Percentiles rank a stretch among this genome's conserved stretches.
These are phyloP conservation scores for Catalaphyllia jardinei DNA, from an alignment of 64 coral and sea anemone genomes.

Conservation along the genomic window DNA sequence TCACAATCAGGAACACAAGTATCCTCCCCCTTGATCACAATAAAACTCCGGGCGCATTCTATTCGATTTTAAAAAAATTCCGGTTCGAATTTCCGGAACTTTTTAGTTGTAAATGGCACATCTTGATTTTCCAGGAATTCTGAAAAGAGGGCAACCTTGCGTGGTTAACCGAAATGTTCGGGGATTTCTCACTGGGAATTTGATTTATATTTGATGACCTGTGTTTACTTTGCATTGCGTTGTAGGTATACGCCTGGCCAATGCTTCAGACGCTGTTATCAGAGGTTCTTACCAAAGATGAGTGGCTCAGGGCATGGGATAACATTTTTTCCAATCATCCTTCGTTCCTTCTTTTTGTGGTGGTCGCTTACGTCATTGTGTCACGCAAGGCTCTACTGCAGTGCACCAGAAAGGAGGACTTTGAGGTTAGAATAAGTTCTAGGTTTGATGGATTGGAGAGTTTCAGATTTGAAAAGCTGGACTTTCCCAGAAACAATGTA, in stretches of 20 bases:
- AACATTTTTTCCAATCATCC: constrained; percentile 97
- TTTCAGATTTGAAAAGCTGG: not conserved
- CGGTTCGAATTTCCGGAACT: too few species aligned
- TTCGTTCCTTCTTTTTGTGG: constrained; percentile 81
- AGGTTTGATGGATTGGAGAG: not conserved
- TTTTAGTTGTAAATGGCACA: too few species aligned
- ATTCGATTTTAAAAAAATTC: too few species aligned
- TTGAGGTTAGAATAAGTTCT: constrained; percentile 72
- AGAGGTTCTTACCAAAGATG: constrained; percentile 93
- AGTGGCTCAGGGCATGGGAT: constrained; percentile 93
- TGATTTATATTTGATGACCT: too few species aligned
- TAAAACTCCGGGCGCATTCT: too few species aligned
- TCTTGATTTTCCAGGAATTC: too few species aligned
- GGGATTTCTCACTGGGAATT: too few species aligned
- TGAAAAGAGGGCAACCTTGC: too few species aligned
- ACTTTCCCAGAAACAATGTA: not conserved
- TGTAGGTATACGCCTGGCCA: constrained; percentile 94
- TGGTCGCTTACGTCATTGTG: constrained; percentile 81
- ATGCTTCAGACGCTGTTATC: constrained; percentile 87
- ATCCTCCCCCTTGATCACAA: too few species aligned
- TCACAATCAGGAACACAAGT: too few species aligned
- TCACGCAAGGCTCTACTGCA: constrained; percentile 93
- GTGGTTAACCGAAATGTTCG: too few species aligned
- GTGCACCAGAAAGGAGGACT: constrained; percentile 88
- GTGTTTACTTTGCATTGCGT: too few species aligned